These are phyloP conservation scores for Protonibea diacanthus DNA, from an alignment of 2,797 vertebrate species.

Conservation along the genomic window DNA sequence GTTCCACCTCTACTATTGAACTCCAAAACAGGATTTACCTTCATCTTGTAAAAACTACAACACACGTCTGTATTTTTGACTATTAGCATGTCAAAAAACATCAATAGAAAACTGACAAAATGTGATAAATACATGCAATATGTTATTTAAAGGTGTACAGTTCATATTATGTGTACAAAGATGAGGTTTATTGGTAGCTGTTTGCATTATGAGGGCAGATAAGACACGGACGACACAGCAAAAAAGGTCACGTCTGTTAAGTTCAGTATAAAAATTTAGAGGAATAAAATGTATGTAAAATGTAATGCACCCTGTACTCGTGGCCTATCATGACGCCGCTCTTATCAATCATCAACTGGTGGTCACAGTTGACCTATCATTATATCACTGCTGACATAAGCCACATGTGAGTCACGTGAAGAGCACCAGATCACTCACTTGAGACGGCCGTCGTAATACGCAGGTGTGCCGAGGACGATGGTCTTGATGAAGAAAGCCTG, in stretches of 20 bases:
- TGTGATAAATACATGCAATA: no score
- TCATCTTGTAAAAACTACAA: background rate
- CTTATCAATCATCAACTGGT: slow-evolving; percentile 27
- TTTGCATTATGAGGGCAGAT: slow-evolving; percentile 6
- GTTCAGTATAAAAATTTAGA: background rate
- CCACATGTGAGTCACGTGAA: slow-evolving; percentile 11
- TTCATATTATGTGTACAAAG: background rate
- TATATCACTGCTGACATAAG: slow-evolving; percentile 4
- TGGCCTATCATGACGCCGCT: slow-evolving; percentile 11
- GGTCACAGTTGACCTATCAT: slow-evolving; percentile 18
- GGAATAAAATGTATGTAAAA: no score
- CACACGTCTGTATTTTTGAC: background rate
- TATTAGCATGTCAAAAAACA: background rate
- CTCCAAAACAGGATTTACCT: background rate
- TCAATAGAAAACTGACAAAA: no score
- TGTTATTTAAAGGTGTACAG: no score
- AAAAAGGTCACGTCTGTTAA: background rate
- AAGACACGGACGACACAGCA: slow-evolving; percentile 12
- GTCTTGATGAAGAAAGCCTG: slow-evolving; percentile 99
- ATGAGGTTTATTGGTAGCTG: slow-evolving; percentile 18
- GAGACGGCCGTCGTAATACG: slow-evolving; percentile 96
- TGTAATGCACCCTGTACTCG: background rate
- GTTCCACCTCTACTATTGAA: slow-evolving; percentile 3
- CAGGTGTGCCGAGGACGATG: slow-evolving; percentile 98
- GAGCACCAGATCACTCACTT: slow-evolving; percentile 88